Conservation (phyloP, 2,888 invertebrate genomes). For the Meiosimyza decipiens region DNA sequence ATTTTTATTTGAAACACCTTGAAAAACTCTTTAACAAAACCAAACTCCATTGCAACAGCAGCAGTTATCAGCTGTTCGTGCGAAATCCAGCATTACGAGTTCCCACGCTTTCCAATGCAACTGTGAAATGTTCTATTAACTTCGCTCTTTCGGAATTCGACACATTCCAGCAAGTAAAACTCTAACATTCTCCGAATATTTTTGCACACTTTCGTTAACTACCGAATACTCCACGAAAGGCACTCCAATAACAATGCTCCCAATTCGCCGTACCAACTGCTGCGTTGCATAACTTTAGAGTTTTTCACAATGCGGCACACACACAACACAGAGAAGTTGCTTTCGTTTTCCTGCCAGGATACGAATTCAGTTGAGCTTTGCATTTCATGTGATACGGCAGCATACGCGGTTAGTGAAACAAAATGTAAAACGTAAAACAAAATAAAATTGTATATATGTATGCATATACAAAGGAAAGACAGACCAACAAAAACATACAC, state of each 20-base stretch:
- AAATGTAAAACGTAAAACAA: not conserved
- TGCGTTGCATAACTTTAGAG: conserved; percentile 48
- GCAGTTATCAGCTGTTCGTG: conserved; percentile 37
- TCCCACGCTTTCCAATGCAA: conserved; percentile 6
- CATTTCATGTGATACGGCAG: conserved; percentile 59
- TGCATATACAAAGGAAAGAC: not conserved
- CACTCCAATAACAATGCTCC: not conserved
- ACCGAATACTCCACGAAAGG: conserved; percentile 19
- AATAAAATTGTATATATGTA: not conserved
- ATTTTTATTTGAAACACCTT: not conserved
- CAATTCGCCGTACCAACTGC: conserved; percentile 21
- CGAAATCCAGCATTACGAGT: conserved; percentile 19
- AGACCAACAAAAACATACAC: not conserved
- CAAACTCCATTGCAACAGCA: not conserved
- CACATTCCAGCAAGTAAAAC: not conserved
- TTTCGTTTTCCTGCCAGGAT: conserved; percentile 48
- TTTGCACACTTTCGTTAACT: conserved; percentile 39
- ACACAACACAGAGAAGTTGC: conserved; percentile 29
- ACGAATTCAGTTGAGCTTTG: conserved; percentile 62
- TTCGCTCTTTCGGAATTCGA: conserved; percentile 38
- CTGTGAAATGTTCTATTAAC: not conserved
- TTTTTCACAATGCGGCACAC: conserved; percentile 44
- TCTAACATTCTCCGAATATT: conserved; percentile 49
- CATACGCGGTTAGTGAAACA: conserved; percentile 43
- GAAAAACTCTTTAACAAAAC: not conserved